A percentile compares a stretch with the other conserved stretches of the same genome.
Conservation (phyloP, 2,888 invertebrate genomes). For the Oscheius sp. region DNA sequence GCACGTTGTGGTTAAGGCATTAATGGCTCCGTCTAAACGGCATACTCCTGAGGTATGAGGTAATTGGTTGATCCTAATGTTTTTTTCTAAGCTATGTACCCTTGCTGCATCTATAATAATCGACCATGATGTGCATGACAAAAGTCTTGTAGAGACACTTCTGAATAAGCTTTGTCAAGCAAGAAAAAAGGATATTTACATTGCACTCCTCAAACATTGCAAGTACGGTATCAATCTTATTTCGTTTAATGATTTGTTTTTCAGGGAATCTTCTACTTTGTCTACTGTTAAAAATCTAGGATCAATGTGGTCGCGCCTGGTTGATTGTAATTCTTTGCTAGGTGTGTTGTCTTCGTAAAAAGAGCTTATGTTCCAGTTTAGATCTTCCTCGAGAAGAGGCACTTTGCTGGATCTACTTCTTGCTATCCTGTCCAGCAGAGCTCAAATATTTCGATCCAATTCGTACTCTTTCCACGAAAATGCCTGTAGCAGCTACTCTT, state of each 20-base stretch:
- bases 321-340: slow-evolving; percentile 4
- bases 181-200: slow-evolving; percentile 17
- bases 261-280: slow-evolving; percentile 13
- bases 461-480: neutral
- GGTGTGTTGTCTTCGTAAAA: neutral
- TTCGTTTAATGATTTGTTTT: too few relatives aligned
- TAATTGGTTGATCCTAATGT: too few relatives aligned
- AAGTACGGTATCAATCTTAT: neutral
- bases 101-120: slow-evolving; percentile 30
- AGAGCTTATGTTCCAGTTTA: neutral
- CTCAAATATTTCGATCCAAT: slow-evolving; percentile 27
- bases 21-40: slow-evolving; percentile 23
- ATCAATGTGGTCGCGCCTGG: slow-evolving; percentile 17
- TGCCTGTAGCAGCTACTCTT: slow-evolving; percentile 20
- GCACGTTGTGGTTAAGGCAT: neutral
- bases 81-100: neutral
- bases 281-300: slow-evolving; percentile 24
- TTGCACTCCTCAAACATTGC: slow-evolving; percentile 30
- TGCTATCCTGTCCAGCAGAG: slow-evolving; percentile 36
- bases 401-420: slow-evolving; percentile 20
- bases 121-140: slow-evolving; percentile 26
- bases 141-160: slow-evolving; percentile 23
- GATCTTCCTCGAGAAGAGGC: neutral
- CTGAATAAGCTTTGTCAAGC: slow-evolving; percentile 22
- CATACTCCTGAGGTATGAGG: slow-evolving; percentile 30